Base-by-base conservation (phyloP, 2,888 invertebrate genomes). In the Biston stratarius region DNA sequence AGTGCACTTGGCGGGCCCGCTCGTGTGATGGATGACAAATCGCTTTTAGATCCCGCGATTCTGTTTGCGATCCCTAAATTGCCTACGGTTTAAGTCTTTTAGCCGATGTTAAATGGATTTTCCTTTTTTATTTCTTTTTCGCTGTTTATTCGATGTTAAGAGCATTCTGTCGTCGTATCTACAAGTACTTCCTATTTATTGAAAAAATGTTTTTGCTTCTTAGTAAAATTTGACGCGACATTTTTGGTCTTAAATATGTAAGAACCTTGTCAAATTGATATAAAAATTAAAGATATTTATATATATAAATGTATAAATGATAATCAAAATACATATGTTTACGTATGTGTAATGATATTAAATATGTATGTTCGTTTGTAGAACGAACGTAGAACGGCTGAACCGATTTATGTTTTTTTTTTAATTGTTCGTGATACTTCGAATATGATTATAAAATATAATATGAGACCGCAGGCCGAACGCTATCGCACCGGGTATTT, bases 11-110 rank as follows among this genome's bases (percentile, higher is more conserved):
- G 88, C 91, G 83, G 81, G 75, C 83, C 82, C 80, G 78, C 79
- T 79, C 79, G 78, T 78, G 78, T 91, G 92, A 92, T 90, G 87
- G 91, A 92, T 92, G 89, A 89, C 87, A 86, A 88, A 90, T 89
- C 86, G 86, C 86, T 88, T 86, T 89, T 85, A 87, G 86, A 86
- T 88, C 84, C 85, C 81, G 75, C 80, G 77, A 61, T 64, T 77
- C 71, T 82, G 84, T 85, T 85, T 85, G 82, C 85, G 82, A 68
- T 80, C 82, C 72, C 79, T 75, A 80, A 84, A 86, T 81, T 78
- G 85, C 84, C 83, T 85, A 71, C 69, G 69, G 66, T 65, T 71
- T 67, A 64, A 67, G 63, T 68, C 67, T 64, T 68, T 64, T 57
- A 64, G 60, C 57, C 67, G 60, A 64, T 61, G 67, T 68, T 68